Evolutionary conservation across 2,888 invertebrate genomes (phyloP), one percentile per base, ranked within the genome.

Genomic region (Pandemis corylana): DNA sequence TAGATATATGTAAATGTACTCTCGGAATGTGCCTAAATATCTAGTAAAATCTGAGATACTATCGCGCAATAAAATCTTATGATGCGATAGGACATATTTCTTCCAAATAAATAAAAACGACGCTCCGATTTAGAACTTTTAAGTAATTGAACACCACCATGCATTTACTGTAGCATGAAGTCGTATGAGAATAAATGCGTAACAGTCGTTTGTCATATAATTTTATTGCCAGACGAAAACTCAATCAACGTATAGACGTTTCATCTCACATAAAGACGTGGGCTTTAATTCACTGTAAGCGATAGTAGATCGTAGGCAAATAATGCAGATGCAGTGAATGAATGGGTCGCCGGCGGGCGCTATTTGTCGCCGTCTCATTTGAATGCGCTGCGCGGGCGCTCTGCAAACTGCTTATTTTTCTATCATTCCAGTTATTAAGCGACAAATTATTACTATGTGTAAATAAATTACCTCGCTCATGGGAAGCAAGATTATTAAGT

Each of bases 291-390:
- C 7, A 15, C 42, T 28, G 64, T 56, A 65, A 65, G 66, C 5
- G 28, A 28, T 49, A 46, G 12, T 42, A 65, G 49, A 28, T n/a
- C 7, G 28, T 65, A 13, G 15, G 51, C 62, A 71, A 75, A 71
- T 70, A 59, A 65, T 64, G 63, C 56, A 68, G 51, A 10, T 46
- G 65, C 42, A 63, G 41, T 63, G 69, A 28, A 62, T 44, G 67
- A 63, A 70, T 77, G 71, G 72, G 71, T 69, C 73, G 76, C 78
- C 77, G 73, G 75, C 76, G 77, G 78, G 75, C 69, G 76, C 73
- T 61, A 77, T 79, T 77, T 77, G 78, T 78, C 73, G 72, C 67
- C 70, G 78, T 75, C 78, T 61, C 72, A 76, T 77, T 76, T 74
- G 66, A 70, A 73, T 76, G 75, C 72, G 70, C 71, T 70, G 65